Base-by-base conservation (phyloP, 2,113 vertebrate genomes). In the Coracopsis vasa region DNA sequence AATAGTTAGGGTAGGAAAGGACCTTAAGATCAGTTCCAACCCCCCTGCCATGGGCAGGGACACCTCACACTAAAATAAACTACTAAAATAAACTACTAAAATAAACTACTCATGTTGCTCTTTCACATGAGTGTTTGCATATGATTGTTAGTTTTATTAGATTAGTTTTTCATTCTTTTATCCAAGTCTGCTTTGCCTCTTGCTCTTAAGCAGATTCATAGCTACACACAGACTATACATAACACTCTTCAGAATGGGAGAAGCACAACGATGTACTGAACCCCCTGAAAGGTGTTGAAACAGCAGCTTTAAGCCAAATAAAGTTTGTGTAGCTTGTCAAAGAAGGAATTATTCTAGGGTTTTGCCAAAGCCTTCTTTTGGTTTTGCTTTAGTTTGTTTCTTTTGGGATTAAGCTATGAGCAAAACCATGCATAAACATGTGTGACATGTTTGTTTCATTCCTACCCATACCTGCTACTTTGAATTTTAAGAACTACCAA, bases 151-250 rank as follows among this genome's bases (percentile, higher is more conserved):
- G 33, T 74, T 96, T 84, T 89, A 87, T 91, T 91, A 79, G 45
- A 74, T 92, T 82, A 75, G 28, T 72, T 94, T 86, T 69, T 96
- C 90, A 67, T 86, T 90, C 82, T 73, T 74, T 90, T 69, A 82
- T 73, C 62, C 44, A 77, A 93, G 69, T 54, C 72, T 88, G 50
- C 72, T 91, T 91, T 88, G 53, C 83, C 37, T 82, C 48, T 80
- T 84, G 60, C 53, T 75, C 25, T 72, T 54, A 51, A 44, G 44
- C 25, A 85, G 61, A 91, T 78, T 51, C 23, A 33, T 29, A 67
- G 74, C 66, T 92, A 53, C 9, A 17, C 8, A 83, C 31, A 80
- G 19, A 42, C 31, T 62, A 6, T 39, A 28, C 14, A 16, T 24
- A 69, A 37, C 29, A 16, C 48, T 42, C 44, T 51, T 72, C 27